Percentiles rank a stretch among this genome's conserved stretches.
phyloP scores from a whole-genome alignment of 1,140 invertebrate species.

The Temnothorax longispinosus region DNA sequence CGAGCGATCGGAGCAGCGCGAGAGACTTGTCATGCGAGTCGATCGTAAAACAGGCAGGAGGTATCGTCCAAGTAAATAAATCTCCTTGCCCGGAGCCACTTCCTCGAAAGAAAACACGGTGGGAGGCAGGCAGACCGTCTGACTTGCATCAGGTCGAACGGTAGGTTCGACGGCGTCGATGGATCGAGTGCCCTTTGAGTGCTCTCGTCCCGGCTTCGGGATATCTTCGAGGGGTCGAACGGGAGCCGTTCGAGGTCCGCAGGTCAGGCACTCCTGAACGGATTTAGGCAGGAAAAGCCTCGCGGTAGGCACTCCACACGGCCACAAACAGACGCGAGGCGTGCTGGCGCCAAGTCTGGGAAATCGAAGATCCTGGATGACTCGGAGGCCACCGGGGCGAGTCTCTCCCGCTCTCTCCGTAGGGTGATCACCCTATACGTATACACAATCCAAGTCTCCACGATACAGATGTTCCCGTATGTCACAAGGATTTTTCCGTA shows the following conservation, averaged over 20 bases:
- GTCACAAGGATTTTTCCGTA: constrained; percentile 49
- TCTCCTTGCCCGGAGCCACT: neutral
- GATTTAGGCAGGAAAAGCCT: constrained; percentile 69
- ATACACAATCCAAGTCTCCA: constrained; percentile 19
- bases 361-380: constrained; percentile 73
- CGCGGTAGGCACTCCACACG: constrained; percentile 27
- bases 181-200: constrained; percentile 70
- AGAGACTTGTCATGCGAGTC: constrained; percentile 52
- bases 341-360: constrained; percentile 74
- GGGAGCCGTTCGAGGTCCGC: constrained; percentile 52
- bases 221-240: constrained; percentile 56
- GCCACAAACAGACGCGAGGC: constrained; percentile 59
- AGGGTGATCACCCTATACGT: constrained; percentile 50
- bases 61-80: constrained; percentile 66
- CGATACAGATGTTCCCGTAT: constrained; percentile 57
- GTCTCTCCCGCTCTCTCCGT: constrained; percentile 32
- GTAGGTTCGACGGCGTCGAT: constrained; percentile 66
- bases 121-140: constrained; percentile 39
- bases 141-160: constrained; percentile 63
- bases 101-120: constrained; percentile 68
- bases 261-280: constrained; percentile 57
- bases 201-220: constrained; percentile 39
- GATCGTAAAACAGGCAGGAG: constrained; percentile 63
- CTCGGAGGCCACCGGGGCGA: constrained; percentile 73
- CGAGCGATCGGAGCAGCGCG: constrained; percentile 48